Percentiles rank a stretch among this genome's conserved stretches.
Conservation (phyloP, 2,797 vertebrate species). For the Nyctalus aviator region DNA sequence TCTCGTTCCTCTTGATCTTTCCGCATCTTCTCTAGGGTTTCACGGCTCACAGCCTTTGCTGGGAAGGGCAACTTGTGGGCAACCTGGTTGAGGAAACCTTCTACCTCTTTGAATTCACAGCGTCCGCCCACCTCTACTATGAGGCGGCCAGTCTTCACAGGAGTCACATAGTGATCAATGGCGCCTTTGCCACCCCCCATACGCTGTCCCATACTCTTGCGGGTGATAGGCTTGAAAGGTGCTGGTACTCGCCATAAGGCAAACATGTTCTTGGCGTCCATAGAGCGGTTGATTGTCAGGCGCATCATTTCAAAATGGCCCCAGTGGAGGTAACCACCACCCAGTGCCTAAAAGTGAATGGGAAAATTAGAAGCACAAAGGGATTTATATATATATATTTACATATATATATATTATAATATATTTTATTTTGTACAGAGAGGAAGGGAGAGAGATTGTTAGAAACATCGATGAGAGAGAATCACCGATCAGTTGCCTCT, state of each 20-base stretch:
- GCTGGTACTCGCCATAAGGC: slow-evolving; percentile 93
- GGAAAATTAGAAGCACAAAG: neutral
- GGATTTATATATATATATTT: neutral
- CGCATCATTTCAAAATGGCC: slow-evolving; percentile 99
- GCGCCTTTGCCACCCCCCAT: slow-evolving; percentile 98
- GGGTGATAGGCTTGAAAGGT: slow-evolving; percentile 93
- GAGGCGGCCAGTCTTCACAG: slow-evolving; percentile 91
- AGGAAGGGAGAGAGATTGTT: too few species aligned
- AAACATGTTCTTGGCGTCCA: slow-evolving; percentile 92
- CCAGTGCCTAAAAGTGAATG: slow-evolving; percentile 90
- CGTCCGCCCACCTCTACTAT: slow-evolving; percentile 94
- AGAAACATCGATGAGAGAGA: too few species aligned
- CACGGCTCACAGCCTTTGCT: slow-evolving; percentile 91
- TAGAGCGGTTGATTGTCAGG: slow-evolving; percentile 92
- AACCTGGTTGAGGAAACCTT: slow-evolving; percentile 89
- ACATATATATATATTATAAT: too few species aligned
- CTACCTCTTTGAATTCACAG: slow-evolving; percentile 91
- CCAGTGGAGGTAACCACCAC: slow-evolving; percentile 96
- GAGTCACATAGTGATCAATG: slow-evolving; percentile 95
- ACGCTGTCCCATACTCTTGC: slow-evolving; percentile 95
- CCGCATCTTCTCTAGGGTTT: slow-evolving; percentile 88
- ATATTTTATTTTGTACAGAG: too few species aligned
- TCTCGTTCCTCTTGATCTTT: slow-evolving; percentile 86
- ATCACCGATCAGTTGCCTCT: too few species aligned
- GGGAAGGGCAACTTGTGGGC: slow-evolving; percentile 95